Evolutionary conservation across 1,140 invertebrate species (phyloP).

Genomic region (Hormaphis cornu): DNA sequence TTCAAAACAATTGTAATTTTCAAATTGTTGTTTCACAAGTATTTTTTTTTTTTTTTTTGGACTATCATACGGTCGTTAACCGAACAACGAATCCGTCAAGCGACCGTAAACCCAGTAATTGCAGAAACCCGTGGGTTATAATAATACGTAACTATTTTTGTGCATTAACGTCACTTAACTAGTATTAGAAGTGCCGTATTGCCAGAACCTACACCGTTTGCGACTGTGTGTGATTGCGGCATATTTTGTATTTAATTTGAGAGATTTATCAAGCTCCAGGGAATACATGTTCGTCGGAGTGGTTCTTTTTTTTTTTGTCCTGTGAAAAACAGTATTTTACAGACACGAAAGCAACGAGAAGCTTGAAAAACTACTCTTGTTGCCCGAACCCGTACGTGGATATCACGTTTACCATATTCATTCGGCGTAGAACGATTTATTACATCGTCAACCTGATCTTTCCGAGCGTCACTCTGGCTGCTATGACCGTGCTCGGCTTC

Average conservation of each 20-base stretch:
- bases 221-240: too few species aligned
- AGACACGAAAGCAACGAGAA: slow-evolving; percentile 45
- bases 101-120: too few species aligned
- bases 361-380: slow-evolving; percentile 45
- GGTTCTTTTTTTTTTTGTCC: background rate
- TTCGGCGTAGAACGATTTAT: slow-evolving; percentile 56
- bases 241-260: background rate
- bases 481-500: slow-evolving; percentile 58
- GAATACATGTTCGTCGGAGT: background rate
- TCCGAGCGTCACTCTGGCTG: slow-evolving; percentile 59
- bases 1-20: too few species aligned
- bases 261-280: background rate
- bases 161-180: too few species aligned
- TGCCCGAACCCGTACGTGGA: slow-evolving; percentile 54
- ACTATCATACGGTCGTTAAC: too few species aligned
- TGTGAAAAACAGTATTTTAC: slow-evolving; percentile 37
- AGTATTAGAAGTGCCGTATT: too few species aligned
- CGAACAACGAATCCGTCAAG: too few species aligned
- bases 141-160: too few species aligned
- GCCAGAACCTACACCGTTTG: too few species aligned
- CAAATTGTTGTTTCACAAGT: too few species aligned
- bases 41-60: too few species aligned
- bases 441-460: slow-evolving; percentile 63
- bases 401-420: slow-evolving; percentile 55
- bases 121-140: too few species aligned